Base-by-base conservation (phyloP, 2,797 vertebrate species). In the Cuniculus paca region DNA sequence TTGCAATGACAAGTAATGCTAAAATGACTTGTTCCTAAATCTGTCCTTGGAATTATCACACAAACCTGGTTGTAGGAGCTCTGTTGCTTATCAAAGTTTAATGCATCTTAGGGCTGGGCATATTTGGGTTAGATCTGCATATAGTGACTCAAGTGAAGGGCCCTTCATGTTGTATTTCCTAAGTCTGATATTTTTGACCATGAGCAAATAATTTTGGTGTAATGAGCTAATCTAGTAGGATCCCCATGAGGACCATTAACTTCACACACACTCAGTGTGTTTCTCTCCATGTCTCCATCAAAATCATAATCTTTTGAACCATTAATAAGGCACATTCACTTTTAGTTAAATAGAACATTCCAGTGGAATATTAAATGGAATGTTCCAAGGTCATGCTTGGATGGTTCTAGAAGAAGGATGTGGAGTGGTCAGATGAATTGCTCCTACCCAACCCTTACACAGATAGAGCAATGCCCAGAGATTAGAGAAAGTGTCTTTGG, bases 261-360 rank as follows among this genome's bases (percentile, higher is more conserved):
- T 84, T 91, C 31, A 34, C 31, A 50, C 14, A 56, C 24, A 65
- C 19, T 81, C 24, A 42, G 88, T 14, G 42, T 24, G 22, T 86
- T 86, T 17, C 2, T 1, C 20, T 45, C 58, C 9, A 4, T 1
- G 10, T 6, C 52, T 84, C 58, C 89, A 17, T 61, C 79, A 65
- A 20, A 14, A 48, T 22, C 0, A 6, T 42, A 7, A 45, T 36
- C 16, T 60, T 78, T 31, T 75, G 36, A 88, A 31, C 11, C 24
- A 77, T 75, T 87, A 84, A 72, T 56, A 84, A 95, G 48, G 34
- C 74, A 31, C 19, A 10, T 87, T 96, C 42, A 83, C 17, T 22
- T 96, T 80, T 61, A 48, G 36, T 63, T 50, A 74, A 50, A 74
- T 68, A 39, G 70, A 92, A 48, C 16, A 50, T 70, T 24, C 36